Conservation (phyloP, 2,888 invertebrate species). For the Zonitis immaculata region DNA sequence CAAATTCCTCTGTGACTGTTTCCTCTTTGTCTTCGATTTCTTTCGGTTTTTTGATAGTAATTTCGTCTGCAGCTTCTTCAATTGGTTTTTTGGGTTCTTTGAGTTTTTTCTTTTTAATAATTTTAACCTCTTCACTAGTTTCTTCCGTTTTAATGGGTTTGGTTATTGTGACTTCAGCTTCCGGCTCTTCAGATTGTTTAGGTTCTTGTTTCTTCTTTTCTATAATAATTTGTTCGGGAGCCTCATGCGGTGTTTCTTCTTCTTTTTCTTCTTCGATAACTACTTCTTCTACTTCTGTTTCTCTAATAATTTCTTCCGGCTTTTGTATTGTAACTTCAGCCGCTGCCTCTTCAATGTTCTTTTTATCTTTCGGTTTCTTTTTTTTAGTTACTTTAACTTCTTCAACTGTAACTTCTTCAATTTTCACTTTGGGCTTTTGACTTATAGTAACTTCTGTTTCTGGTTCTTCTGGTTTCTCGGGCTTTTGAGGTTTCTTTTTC, state of each 20-base stretch:
- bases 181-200: constrained; percentile 19
- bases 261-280: constrained; percentile 5
- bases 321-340: constrained; percentile 27
- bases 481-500: constrained; percentile 25
- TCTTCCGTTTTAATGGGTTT: constrained; percentile 39
- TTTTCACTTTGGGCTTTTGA: constrained; percentile 33
- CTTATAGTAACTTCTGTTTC: constrained; percentile 17
- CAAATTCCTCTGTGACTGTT: constrained; percentile 27
- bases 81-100: constrained; percentile 24
- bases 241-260: not conserved
- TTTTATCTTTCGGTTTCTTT: constrained; percentile 34
- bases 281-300: not conserved
- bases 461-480: constrained; percentile 23
- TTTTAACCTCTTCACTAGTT: constrained; percentile 44
- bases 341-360: constrained; percentile 29
- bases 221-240: constrained; percentile 23
- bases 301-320: not conserved
- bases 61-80: constrained; percentile 25
- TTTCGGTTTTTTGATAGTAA: constrained; percentile 22
- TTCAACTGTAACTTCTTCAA: constrained; percentile 29
- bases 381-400: constrained; percentile 4
- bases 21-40: constrained; percentile 31
- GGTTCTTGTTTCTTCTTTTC: constrained; percentile 30
- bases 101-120: constrained; percentile 44
- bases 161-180: constrained; percentile 35